Conservation (phyloP, 2,888 invertebrate genomes). For the Colostygia pectinataria region DNA sequence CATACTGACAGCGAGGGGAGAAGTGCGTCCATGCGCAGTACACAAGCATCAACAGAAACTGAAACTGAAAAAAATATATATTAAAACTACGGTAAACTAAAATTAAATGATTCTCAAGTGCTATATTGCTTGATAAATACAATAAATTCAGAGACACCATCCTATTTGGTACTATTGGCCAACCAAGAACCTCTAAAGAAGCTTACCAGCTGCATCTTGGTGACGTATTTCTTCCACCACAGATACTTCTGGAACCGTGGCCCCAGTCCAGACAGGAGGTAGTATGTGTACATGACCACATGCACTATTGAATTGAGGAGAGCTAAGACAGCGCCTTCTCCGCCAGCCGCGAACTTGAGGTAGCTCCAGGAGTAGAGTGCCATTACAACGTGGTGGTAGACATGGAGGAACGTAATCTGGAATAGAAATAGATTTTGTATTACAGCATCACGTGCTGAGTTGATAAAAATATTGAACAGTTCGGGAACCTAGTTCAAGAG, state of each 20-base stretch:
- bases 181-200: slow-evolving; percentile 61
- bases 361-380: slow-evolving; percentile 91
- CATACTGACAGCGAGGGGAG: slow-evolving; percentile 84
- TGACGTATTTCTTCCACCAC: slow-evolving; percentile 96
- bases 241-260: slow-evolving; percentile 89
- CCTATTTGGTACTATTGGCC: not conserved
- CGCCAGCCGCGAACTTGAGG: slow-evolving; percentile 89
- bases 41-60: slow-evolving; percentile 86
- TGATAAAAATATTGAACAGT: no score
- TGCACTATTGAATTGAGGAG: slow-evolving; percentile 90
- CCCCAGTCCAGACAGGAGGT: slow-evolving; percentile 89
- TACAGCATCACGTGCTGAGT: no score
- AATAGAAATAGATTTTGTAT: not conserved
- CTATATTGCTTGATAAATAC: no score
- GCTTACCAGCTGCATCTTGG: slow-evolving; percentile 89
- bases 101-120: no score
- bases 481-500: no score
- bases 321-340: slow-evolving; percentile 89
- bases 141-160: no score
- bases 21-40: slow-evolving; percentile 84
- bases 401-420: slow-evolving; percentile 94
- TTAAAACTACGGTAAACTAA: no score
- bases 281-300: slow-evolving; percentile 92
- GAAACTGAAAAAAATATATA: slow-evolving; percentile 69
- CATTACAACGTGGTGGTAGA: slow-evolving; percentile 93